These are phyloP conservation scores for Drosophila murphyi DNA, from an alignment of 1,140 invertebrate species.

Conservation along the genomic window DNA sequence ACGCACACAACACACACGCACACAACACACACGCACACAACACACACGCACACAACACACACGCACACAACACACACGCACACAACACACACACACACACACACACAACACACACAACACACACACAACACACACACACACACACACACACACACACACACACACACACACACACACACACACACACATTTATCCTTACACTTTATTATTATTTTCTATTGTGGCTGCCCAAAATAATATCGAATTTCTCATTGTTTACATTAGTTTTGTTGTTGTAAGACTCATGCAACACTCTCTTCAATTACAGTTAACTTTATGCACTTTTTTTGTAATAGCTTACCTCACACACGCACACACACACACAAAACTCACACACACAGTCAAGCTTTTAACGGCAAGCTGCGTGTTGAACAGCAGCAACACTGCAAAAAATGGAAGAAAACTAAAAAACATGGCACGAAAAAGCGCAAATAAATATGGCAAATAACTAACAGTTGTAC, in stretches of 20 bases:
- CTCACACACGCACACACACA: constrained; percentile 12
- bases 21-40: not conserved
- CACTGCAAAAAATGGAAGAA: not conserved
- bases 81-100: not conserved
- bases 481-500: not conserved
- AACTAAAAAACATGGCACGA: not conserved
- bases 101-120: constrained; percentile 9
- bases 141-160: not conserved
- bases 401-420: not conserved
- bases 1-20: not conserved
- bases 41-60: not conserved
- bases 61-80: not conserved
- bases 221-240: constrained; percentile 12
- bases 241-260: constrained; percentile 33
- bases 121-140: not conserved
- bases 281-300: constrained; percentile 6
- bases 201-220: not conserved
- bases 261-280: constrained; percentile 9
- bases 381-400: constrained; percentile 3
- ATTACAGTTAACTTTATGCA: constrained; percentile 3
- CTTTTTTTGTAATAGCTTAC: not conserved
- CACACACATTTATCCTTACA: constrained; percentile 1
- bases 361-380: not conserved
- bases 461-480: not conserved
- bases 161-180: not conserved